phyloP scores from a whole-genome alignment of 2,888 invertebrate genomes.

The Stenodera caucasica region DNA sequence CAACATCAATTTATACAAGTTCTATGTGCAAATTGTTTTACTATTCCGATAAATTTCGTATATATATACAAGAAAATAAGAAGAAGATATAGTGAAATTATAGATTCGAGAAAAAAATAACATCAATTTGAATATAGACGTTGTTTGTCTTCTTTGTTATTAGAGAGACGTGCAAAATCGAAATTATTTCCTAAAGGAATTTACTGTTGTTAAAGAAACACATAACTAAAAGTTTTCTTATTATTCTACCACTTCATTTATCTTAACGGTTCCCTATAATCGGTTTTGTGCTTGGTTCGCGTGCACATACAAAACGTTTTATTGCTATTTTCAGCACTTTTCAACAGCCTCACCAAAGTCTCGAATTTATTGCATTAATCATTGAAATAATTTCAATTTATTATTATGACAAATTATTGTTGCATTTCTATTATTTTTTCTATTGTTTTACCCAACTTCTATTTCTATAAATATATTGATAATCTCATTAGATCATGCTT shows the following conservation, averaged over 20 bases:
- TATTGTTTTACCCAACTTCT: constrained; percentile 9
- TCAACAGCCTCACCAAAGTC: constrained; percentile 13
- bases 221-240: constrained; percentile 27
- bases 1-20: background rate
- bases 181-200: constrained; percentile 33
- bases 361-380: background rate
- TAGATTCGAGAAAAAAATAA: too few relatives aligned
- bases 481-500: constrained; percentile 25
- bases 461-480: constrained; percentile 15
- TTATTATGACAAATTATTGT: background rate
- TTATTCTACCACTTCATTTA: constrained; percentile 32
- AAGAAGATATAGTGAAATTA: too few relatives aligned
- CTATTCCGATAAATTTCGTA: too few relatives aligned
- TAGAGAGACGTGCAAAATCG: constrained; percentile 4
- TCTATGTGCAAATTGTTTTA: too few relatives aligned
- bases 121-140: too few relatives aligned
- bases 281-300: constrained; percentile 11
- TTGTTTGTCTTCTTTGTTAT: too few relatives aligned
- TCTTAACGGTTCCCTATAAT: constrained; percentile 15
- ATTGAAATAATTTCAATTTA: background rate
- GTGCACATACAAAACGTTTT: constrained; percentile 13
- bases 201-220: constrained; percentile 24
- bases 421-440: too few relatives aligned
- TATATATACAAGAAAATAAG: too few relatives aligned
- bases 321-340: constrained; percentile 11